Percentiles rank a stretch among this genome's conserved stretches.
These are phyloP conservation scores for Leucozona laternaria DNA, from an alignment of 2,888 invertebrate genomes.

Conservation along the genomic window DNA sequence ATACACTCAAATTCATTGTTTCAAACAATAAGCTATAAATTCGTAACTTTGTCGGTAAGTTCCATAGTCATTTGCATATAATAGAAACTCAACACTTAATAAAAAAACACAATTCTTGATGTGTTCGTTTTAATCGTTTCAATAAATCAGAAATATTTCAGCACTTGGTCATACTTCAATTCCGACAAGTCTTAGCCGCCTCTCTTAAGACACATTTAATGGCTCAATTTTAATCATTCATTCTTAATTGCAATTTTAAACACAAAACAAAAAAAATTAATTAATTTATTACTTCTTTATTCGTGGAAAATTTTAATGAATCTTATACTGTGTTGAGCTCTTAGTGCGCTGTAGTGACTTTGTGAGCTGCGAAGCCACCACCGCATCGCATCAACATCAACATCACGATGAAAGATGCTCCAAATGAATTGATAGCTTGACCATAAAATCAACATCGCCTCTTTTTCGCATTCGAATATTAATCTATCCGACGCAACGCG, in stretches of 20 bases:
- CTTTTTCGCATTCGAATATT: conserved; percentile 53
- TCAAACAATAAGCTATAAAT: too few relatives aligned
- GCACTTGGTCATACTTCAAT: neutral
- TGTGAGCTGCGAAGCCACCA: neutral
- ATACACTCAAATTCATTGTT: too few relatives aligned
- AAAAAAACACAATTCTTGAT: neutral
- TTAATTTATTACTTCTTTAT: conserved; percentile 38
- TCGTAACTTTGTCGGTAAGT: neutral
- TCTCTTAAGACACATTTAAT: conserved; percentile 6
- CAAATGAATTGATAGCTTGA: conserved; percentile 44
- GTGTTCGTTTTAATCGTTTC: neutral
- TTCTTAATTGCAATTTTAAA: conserved; percentile 9
- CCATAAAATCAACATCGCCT: conserved; percentile 53
- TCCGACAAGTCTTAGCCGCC: neutral
- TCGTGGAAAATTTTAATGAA: conserved; percentile 49
- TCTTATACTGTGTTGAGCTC: neutral
- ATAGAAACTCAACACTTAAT: conserved; percentile 4
- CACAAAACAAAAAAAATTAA: neutral
- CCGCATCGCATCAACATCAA: neutral
- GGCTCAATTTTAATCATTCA: conserved; percentile 30
- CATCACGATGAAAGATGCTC: conserved; percentile 1
- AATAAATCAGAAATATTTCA: conserved; percentile 15
- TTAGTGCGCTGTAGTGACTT: neutral
- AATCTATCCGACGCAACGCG: conserved; percentile 26
- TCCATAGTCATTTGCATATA: neutral